These are phyloP conservation scores for Crotalus adamanteus DNA, from an alignment of 2,797 vertebrate species.

Conservation along the genomic window DNA sequence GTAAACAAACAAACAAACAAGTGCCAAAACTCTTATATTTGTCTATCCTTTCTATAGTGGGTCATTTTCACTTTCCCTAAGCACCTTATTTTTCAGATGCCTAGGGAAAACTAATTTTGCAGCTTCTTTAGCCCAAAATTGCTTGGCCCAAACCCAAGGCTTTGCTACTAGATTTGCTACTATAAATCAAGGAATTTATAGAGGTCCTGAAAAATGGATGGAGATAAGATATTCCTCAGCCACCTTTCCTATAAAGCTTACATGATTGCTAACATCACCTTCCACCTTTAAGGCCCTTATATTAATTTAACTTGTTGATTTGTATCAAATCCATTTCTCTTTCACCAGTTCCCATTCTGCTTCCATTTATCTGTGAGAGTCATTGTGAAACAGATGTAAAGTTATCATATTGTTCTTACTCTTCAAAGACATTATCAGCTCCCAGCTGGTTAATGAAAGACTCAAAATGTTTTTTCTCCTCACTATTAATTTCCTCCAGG, in stretches of 20 bases:
- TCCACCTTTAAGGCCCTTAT: neutral
- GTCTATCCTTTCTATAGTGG: neutral
- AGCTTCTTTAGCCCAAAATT: neutral
- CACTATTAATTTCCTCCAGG: conserved; percentile 24
- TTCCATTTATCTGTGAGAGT: neutral
- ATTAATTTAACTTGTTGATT: neutral
- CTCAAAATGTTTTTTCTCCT: conserved; percentile 66
- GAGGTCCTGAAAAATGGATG: neutral
- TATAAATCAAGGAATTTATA: neutral
- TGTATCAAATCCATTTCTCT: neutral
- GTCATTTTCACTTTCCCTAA: neutral
- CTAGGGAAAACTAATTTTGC: neutral
- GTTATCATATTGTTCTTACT: conserved; percentile 61
- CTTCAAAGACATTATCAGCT: conserved; percentile 39
- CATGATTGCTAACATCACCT: too few species aligned
- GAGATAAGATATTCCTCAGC: neutral
- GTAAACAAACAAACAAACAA: neutral
- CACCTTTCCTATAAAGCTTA: neutral
- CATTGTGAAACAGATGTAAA: neutral
- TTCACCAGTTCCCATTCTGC: neutral
- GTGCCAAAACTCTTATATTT: neutral
- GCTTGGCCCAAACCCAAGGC: neutral
- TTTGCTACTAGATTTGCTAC: neutral
- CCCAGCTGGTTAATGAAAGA: conserved; percentile 70
- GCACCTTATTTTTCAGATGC: too few species aligned